Evolutionary conservation across 2,113 vertebrate genomes (phyloP).

Genomic region (Protomyctophum bolini): DNA sequence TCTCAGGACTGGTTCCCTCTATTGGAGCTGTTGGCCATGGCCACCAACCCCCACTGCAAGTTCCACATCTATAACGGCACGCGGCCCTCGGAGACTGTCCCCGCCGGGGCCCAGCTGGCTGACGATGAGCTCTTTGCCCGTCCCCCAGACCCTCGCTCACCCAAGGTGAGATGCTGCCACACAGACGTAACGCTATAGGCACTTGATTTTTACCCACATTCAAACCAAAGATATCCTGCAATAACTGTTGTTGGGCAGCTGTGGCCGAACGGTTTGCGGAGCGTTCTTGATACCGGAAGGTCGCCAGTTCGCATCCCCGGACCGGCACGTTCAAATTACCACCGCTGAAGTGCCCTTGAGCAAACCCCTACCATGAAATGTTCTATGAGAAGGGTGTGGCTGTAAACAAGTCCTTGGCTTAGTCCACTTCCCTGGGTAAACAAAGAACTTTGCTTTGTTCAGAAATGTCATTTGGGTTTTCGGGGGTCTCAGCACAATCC

Average conservation of each 20-base stretch:
- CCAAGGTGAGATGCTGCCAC: constrained; percentile 82
- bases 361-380: too few relatives aligned
- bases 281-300: too few relatives aligned
- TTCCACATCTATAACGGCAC: constrained; percentile 99
- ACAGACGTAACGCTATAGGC: background rate
- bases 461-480: background rate
- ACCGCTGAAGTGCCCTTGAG: too few relatives aligned
- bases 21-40: constrained; percentile 99
- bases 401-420: too few relatives aligned
- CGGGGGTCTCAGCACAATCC: too few relatives aligned
- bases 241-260: background rate
- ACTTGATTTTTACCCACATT: too few relatives aligned
- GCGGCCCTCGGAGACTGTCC: constrained; percentile 96
- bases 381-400: too few relatives aligned
- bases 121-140: constrained; percentile 97
- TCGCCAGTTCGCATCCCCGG: too few relatives aligned
- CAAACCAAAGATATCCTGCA: background rate
- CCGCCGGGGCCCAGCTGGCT: constrained; percentile 92
- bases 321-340: too few relatives aligned
- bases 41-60: constrained; percentile 99
- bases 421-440: too few relatives aligned
- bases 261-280: too few relatives aligned
- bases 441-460: too few relatives aligned
- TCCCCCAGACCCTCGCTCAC: constrained; percentile 96
- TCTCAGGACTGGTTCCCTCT: constrained; percentile 99